Evolutionary conservation across 2,888 invertebrate species (phyloP), one percentile per base, ranked within the genome.

Genomic region (Trissoscelio sp.): DNA sequence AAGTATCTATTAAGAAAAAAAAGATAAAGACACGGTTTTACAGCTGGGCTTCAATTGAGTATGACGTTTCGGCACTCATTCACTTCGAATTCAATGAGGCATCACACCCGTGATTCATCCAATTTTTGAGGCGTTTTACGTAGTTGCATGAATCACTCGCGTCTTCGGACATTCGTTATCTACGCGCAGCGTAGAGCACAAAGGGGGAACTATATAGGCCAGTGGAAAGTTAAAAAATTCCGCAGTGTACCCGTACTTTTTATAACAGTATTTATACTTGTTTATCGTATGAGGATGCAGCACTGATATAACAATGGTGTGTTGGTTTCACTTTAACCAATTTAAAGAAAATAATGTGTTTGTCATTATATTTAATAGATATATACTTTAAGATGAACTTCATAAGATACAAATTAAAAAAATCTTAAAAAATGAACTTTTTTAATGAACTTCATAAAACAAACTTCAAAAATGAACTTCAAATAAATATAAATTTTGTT

Each of bases 1-100:
- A 39, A 39, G 12, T n/a, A 9, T 18, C n/a, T n/a, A n/a, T n/a
- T n/a, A n/a, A n/a, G n/a, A n/a, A n/a, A n/a, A n/a, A n/a, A n/a
- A n/a, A n/a, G n/a, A 42, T 11, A 6, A 48, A 0, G 60, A 11
- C 60, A 60, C n/a, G 24, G 12, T 64, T 34, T 48, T 31, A 64
- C 46, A 20, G 34, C 14, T 28, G 9, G 31, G 62, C 20, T 18
- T 34, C 34, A 48, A 48, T 48, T 64, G 46, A 48, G 34, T 20
- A n/a, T 64, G 48, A 24, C 28, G 12, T 34, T 46, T 64, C 20
- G 34, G 20, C 46, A 28, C 16, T 44, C 60, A 60, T 60, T 60
- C 60, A 44, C 28, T 2, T 48, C 34, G 24, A 48, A 48, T 48
- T 46, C 31, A 20, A 28, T 34, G 44, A 64, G 42, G 34, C 44